Evolutionary conservation across 2,797 vertebrate species (phyloP), one percentile per base, ranked within the genome.

Genomic region (Spea hammondii): DNA sequence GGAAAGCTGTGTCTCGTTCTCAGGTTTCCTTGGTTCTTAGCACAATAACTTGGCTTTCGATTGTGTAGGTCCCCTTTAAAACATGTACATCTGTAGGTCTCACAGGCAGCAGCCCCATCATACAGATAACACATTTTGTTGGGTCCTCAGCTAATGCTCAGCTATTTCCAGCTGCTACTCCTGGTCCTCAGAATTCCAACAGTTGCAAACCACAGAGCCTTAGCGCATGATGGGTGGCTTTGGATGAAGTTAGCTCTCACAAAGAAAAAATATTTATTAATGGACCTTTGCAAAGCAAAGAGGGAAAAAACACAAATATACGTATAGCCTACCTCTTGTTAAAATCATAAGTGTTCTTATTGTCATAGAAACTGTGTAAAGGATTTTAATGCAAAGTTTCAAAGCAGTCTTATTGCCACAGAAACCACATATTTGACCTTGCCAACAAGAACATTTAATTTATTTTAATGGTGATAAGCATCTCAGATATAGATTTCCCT

Each of bases 1-100:
- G 85, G 83, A 86, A 84, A 78, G 77, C 82, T 79, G 59, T 50
- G 72, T 86, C 86, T 86, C 81, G 84, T 85, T 87, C 91, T 90
- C 88, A 72, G 82, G 82, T 88, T 92, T 89, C 91, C 84, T 70
- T 69, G 72, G n/a, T 82, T 84, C 68, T 46, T 4, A 9, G 78
- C 65, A 79, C 57, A 84, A 68, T 74, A 66, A 82, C 76, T 84
- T 72, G 62, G 60, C 72, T 84, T 79, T 72, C 76, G 83, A 60
- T 64, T 83, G 84, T 84, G 78, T 85, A 80, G 49, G 9, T 46
- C 82, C 80, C 74, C 74, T 0, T 0, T 48, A 64, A 66, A 72
- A 78, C 32, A 32, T 32, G 32, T 80, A 85, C 83, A 72, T 82
- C 54, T 17, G 60, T 66, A 66, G 65, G 72, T 76, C 65, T 70